These are phyloP conservation scores for Hermatobates lingyangjiaoensis DNA, from an alignment of 1,140 invertebrate species.

Conservation along the genomic window DNA sequence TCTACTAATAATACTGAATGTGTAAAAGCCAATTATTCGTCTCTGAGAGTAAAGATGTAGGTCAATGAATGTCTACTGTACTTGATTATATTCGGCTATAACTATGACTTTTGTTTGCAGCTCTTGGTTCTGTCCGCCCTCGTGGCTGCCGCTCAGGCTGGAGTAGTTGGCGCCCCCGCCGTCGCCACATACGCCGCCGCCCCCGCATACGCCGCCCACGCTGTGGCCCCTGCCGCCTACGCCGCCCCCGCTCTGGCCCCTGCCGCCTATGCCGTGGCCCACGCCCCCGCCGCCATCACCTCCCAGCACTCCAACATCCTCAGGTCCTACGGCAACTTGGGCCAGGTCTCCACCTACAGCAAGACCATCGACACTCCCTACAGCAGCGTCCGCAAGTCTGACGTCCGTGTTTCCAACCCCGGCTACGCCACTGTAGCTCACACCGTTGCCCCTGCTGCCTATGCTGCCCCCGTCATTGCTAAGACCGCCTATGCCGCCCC, in stretches of 20 bases:
- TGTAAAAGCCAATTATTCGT: no score
- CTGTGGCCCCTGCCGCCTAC: constrained; percentile 22
- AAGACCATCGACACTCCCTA: constrained; percentile 23
- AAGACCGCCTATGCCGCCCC: constrained; percentile 12
- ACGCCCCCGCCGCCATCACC: constrained; percentile 18
- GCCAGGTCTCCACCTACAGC: constrained; percentile 22
- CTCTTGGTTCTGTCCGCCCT: constrained; percentile 16
- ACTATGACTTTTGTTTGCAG: no score
- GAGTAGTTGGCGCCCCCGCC: constrained; percentile 9
- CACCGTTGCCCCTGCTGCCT: constrained; percentile 14
- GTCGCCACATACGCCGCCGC: constrained; percentile 9
- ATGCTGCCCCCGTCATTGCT: constrained; percentile 15
- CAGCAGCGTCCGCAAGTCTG: constrained; percentile 23
- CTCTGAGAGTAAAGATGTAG: no score
- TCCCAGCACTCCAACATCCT: constrained; percentile 21
- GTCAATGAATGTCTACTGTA: no score
- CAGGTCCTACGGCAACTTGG: constrained; percentile 21
- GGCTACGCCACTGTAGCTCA: constrained; percentile 17
- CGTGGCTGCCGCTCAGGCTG: constrained; percentile 16
- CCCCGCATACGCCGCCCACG: constrained; percentile 12
- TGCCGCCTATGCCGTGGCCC: constrained; percentile 19
- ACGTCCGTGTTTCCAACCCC: constrained; percentile 24
- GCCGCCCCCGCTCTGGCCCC: constrained; percentile 18
- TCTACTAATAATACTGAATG: no score
- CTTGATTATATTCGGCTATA: no score